These are phyloP conservation scores for Patella depressa DNA, from an alignment of 2,888 invertebrate genomes.

Conservation along the genomic window DNA sequence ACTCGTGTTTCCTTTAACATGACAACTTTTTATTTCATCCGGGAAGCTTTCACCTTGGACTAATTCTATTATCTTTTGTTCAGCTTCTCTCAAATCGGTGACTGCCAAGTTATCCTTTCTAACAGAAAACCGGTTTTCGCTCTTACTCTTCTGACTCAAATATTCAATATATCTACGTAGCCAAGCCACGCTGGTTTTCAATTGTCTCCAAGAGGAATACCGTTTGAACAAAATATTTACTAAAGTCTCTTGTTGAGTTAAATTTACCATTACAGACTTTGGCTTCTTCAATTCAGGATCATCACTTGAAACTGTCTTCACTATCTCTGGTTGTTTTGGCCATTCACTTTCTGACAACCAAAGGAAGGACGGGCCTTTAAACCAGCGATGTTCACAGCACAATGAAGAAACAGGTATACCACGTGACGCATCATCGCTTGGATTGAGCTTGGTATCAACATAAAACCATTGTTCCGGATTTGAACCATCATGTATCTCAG, in stretches of 20 bases:
- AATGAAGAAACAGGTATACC: not conserved
- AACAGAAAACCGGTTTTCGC: not conserved
- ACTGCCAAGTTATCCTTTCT: not conserved
- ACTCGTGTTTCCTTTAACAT: too few relatives aligned
- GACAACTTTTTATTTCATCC: too few relatives aligned
- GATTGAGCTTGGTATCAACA: not conserved
- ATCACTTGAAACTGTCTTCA: not conserved
- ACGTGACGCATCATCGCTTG: not conserved
- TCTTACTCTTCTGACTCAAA: not conserved
- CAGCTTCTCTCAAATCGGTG: too few relatives aligned
- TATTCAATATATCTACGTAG: not conserved
- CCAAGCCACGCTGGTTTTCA: not conserved
- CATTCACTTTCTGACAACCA: conserved; percentile 15
- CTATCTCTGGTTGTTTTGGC: conserved; percentile 17
- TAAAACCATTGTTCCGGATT: conserved; percentile 10
- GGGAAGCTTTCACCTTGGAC: too few relatives aligned
- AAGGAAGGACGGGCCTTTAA: conserved; percentile 22
- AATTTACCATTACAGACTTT: not conserved
- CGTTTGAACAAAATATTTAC: not conserved
- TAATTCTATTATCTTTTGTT: too few relatives aligned
- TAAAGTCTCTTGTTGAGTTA: not conserved
- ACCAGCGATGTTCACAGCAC: conserved; percentile 12
- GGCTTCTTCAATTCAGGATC: conserved; percentile 3
- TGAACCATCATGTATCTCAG: conserved; percentile 15
- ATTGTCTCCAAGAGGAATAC: not conserved